Base-by-base conservation (phyloP, 2,888 invertebrate genomes). In the Platycheirus rosarum region DNA sequence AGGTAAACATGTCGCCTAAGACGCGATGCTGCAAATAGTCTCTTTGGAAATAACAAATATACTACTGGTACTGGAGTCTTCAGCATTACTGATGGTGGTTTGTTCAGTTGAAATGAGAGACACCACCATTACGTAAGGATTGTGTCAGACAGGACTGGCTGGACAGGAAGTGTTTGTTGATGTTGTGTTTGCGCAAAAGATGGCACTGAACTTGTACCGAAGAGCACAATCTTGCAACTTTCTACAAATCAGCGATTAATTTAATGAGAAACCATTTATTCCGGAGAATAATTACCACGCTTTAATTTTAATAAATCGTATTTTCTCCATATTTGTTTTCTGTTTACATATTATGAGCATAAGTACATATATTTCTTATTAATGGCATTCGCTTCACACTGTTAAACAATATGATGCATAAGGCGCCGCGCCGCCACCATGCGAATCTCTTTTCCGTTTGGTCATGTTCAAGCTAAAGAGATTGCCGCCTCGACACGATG, bases 171-270 rank as follows among this genome's bases (percentile, higher is more conserved):
- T 68, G 20, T 11, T 32, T 20, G 14, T 40, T 57, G 14, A 26
- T 29, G 49, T 35, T 46, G 40, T 44, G 16, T 46, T 48, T 42
- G 20, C 44, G 11, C 23, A 11, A 63, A 76, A 69, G 75, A 69
- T 69, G 75, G 75, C 74, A 66, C 55, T 76, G 80, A 80, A 80
- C 80, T 80, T 76, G 75, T 29, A n/a, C 40, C n/a, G 3, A 13
- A 5, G 40, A 11, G 5, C 55, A 16, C 29, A 49, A 40, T 26
- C n/a, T 49, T 37, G 29, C 37, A 68, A 79, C 76, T 80, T 80
- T 76, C 80, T 76, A 70, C 35, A 29, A 40, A 23, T 1, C 2
- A n/a, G 1, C n/a, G 3, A 8, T 6, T 4, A 14, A 42, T 16
- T 42, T 16, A 9, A 11, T 5, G 20, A 57, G 40, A 26, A 26